A percentile compares a stretch with the other conserved stretches of the same genome.
phyloP scores from a whole-genome alignment of 2,113 vertebrate genomes.

The Xenus cinereus region DNA sequence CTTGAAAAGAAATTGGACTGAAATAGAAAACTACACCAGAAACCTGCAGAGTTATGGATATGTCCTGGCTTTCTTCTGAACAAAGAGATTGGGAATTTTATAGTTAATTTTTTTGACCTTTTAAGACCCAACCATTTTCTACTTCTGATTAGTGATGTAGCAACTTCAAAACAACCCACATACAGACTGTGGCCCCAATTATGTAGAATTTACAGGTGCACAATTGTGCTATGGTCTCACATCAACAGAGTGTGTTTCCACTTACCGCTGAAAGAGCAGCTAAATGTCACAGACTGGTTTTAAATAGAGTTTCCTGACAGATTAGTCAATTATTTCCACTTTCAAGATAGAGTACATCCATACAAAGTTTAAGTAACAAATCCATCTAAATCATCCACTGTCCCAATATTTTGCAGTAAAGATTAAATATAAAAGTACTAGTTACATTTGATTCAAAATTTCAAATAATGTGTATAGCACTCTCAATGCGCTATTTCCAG shows the following conservation, averaged over 20 bases:
- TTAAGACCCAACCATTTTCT: background rate
- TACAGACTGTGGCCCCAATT: background rate
- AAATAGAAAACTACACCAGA: background rate
- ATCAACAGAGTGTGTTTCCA: background rate
- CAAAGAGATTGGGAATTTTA: background rate
- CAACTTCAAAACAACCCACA: background rate
- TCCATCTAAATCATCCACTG: background rate
- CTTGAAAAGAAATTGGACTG: background rate
- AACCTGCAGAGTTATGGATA: background rate
- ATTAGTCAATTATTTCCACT: conserved; percentile 28
- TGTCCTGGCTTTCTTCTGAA: background rate
- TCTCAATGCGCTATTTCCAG: background rate
- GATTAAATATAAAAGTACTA: background rate
- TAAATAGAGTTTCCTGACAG: conserved; percentile 10
- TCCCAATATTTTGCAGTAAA: background rate
- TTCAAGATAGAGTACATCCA: background rate
- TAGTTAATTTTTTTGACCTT: background rate
- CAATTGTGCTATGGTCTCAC: background rate
- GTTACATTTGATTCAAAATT: background rate
- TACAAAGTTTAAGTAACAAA: background rate
- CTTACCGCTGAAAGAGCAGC: background rate
- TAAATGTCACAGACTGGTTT: conserved; percentile 16
- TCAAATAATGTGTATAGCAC: background rate
- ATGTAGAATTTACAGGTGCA: background rate
- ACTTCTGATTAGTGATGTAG: background rate